Evolutionary conservation across 2,113 vertebrate species (phyloP).

Genomic region (Sterna hirundo): DNA sequence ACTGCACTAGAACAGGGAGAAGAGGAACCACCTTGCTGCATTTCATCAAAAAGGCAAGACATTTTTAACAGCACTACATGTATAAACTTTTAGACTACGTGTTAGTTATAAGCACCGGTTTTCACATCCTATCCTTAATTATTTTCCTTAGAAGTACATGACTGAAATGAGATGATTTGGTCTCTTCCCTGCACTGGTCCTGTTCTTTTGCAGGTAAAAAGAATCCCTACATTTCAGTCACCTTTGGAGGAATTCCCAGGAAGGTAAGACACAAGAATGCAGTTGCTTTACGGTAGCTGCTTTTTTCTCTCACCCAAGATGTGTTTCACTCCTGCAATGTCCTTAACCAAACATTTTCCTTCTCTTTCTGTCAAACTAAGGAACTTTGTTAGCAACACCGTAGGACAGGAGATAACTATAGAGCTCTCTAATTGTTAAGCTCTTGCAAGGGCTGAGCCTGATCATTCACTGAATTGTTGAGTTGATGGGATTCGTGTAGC

Average conservation of each 20-base stretch:
- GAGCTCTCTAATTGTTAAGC: conserved; percentile 67
- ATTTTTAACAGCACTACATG: not conserved
- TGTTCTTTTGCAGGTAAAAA: not conserved
- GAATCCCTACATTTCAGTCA: not conserved
- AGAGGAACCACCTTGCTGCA: not conserved
- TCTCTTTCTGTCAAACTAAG: conserved; percentile 19
- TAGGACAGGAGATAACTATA: conserved; percentile 18
- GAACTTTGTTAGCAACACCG: not conserved
- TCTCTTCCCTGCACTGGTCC: not conserved
- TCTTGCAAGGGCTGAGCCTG: conserved; percentile 69
- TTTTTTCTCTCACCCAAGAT: not conserved
- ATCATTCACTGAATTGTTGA: conserved; percentile 80
- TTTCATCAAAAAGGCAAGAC: not conserved
- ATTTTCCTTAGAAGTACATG: not conserved
- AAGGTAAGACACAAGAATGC: not conserved
- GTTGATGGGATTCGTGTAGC: conserved; percentile 81
- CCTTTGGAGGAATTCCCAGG: not conserved
- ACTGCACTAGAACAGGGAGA: not conserved
- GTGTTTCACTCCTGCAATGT: not conserved
- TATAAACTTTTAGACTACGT: not conserved
- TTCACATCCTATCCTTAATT: not conserved
- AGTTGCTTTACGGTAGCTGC: not conserved
- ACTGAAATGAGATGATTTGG: not conserved
- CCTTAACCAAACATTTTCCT: conserved; percentile 42
- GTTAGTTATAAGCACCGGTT: not conserved